These are phyloP conservation scores for Papilio dardanus DNA, from an alignment of 1,140 invertebrate species.

Conservation along the genomic window DNA sequence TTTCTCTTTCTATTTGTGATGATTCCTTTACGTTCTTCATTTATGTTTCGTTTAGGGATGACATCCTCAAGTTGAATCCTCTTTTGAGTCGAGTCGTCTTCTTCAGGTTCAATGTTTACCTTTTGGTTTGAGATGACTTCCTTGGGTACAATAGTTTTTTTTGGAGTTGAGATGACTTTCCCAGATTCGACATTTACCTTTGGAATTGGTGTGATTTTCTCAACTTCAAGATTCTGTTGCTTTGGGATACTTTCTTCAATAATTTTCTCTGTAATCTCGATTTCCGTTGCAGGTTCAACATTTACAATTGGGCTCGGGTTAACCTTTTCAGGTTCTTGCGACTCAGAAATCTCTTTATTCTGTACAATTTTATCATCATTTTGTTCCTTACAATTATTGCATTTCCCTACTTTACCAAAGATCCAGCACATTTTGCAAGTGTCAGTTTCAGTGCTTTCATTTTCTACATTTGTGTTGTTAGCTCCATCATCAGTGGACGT, in stretches of 20 bases:
- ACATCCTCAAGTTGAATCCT: not conserved
- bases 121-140: not conserved
- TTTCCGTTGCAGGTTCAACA: not conserved
- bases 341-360: not conserved
- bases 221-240: not conserved
- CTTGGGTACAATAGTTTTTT: not conserved
- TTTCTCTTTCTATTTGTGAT: conserved; percentile 28
- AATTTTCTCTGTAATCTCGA: not conserved
- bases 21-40: not conserved
- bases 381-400: conserved; percentile 54
- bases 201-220: not conserved
- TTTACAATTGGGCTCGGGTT: not conserved
- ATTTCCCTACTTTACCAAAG: conserved; percentile 50
- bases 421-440: conserved; percentile 60
- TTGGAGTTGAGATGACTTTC: not conserved
- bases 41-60: not conserved
- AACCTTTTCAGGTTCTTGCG: not conserved
- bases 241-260: not conserved
- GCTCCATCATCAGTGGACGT: not conserved
- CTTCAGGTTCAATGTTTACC: not conserved
- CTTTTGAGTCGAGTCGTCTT: not conserved
- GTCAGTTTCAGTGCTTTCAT: conserved; percentile 11
- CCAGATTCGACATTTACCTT: not conserved
- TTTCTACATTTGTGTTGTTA: conserved; percentile 4
- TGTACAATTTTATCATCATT: conserved; percentile 19